phyloP scores from a whole-genome alignment of 64 coral and sea anemone genomes.

The Astreopora myriophthalma region DNA sequence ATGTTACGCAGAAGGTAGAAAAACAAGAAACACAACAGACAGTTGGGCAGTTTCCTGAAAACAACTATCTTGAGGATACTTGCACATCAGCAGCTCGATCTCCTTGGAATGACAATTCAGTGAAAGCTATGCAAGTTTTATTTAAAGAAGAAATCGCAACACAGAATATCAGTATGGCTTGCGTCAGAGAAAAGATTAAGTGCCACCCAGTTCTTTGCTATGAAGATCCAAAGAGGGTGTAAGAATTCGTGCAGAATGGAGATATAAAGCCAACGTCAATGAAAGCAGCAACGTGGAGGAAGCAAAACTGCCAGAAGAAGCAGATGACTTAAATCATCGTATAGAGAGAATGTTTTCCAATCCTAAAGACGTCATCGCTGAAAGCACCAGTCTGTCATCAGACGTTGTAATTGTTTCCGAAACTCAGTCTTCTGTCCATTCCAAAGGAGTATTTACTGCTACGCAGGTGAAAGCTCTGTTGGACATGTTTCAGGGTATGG shows the following conservation, averaged over 20 bases:
- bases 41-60: conserved; percentile 5
- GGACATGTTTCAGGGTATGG: conserved; percentile 25
- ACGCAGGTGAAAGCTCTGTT: not conserved
- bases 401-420: not conserved
- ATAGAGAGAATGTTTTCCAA: not conserved
- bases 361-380: not conserved
- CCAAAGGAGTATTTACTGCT: not conserved
- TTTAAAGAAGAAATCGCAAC: conserved; percentile 29
- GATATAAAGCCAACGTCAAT: conserved; percentile 16
- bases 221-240: conserved; percentile 12
- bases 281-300: not conserved
- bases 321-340: not conserved
- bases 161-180: conserved; percentile 12
- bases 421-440: not conserved
- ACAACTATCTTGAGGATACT: not conserved
- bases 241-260: conserved; percentile 13
- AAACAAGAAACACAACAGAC: not conserved
- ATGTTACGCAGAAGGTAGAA: not conserved
- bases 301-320: not conserved
- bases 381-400: not conserved
- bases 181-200: conserved; percentile 34
- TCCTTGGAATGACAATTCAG: conserved; percentile 1
- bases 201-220: not conserved
- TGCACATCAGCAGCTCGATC: not conserved
- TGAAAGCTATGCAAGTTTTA: not conserved